Percentiles rank a stretch among this genome's conserved stretches.
Evolutionary conservation across 2,797 vertebrate genomes (phyloP).

Genomic region (Arnoldichthys spilopterus): DNA sequence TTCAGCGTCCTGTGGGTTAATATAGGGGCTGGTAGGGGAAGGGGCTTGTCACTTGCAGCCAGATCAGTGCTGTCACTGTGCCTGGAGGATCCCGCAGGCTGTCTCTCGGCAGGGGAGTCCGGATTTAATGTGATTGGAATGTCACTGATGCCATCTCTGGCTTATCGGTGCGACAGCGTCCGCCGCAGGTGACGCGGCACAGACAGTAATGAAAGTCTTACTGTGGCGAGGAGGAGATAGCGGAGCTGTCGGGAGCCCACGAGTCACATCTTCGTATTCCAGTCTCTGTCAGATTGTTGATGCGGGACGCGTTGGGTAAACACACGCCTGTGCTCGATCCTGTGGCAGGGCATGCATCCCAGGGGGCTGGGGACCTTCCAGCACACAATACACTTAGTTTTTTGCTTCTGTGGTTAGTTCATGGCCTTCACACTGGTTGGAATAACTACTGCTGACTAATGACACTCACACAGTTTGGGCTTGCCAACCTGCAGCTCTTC

Average conservation of each 20-base stretch:
- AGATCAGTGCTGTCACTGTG: conserved; percentile 51
- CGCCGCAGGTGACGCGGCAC: conserved; percentile 72
- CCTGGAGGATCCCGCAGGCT: conserved; percentile 44
- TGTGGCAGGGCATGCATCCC: neutral
- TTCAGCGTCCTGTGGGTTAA: conserved; percentile 12
- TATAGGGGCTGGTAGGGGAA: neutral
- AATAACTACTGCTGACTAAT: no score
- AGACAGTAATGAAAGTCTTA: conserved; percentile 76
- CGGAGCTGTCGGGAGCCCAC: conserved; percentile 59
- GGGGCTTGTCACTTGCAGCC: conserved; percentile 42
- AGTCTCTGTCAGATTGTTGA: conserved; percentile 32
- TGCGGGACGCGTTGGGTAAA: conserved; percentile 20
- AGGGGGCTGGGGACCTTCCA: neutral
- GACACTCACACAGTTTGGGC: no score
- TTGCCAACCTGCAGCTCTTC: no score
- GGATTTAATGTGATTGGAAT: conserved; percentile 73
- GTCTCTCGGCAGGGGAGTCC: conserved; percentile 61
- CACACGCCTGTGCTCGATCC: conserved; percentile 28
- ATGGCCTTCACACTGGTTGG: no score
- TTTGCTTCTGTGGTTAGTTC: no score
- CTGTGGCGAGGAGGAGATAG: conserved; percentile 67
- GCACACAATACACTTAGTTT: neutral
- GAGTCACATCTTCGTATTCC: conserved; percentile 58
- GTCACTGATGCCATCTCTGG: conserved; percentile 74
- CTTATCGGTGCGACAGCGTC: conserved; percentile 67